phyloP scores from a whole-genome alignment of 1,140 invertebrate species.

The Oppia nitens region DNA sequence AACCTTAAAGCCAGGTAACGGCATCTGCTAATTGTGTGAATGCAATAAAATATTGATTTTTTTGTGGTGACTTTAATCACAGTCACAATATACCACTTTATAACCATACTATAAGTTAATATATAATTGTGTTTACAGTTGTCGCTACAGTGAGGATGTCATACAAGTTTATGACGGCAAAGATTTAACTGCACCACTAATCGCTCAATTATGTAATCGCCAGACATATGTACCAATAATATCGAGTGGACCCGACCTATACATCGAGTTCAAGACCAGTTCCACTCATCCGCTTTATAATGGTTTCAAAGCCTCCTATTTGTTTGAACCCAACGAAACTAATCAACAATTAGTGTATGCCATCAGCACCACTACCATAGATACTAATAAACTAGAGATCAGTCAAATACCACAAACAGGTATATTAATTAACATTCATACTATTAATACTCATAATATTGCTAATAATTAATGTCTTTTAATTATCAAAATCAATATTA shows the following conservation, averaged over 20 bases:
- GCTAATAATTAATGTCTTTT: no score
- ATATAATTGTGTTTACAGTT: constrained; percentile 35
- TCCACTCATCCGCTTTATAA: constrained; percentile 47
- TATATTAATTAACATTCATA: background rate
- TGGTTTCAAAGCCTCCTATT: constrained; percentile 58
- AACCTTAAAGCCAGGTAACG: background rate
- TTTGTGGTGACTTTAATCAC: no score
- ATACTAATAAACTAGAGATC: background rate
- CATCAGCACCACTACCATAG: background rate
- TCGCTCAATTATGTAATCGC: constrained; percentile 64
- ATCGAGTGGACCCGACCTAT: constrained; percentile 58
- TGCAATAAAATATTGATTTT: background rate
- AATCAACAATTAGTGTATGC: background rate
- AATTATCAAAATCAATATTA: no score
- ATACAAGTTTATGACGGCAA: constrained; percentile 58
- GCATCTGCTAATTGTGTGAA: background rate
- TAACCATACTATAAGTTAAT: background rate
- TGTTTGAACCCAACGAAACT: background rate
- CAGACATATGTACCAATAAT: constrained; percentile 53
- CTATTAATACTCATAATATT: no score
- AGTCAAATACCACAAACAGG: background rate
- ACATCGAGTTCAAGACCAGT: constrained; percentile 68
- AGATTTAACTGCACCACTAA: constrained; percentile 40
- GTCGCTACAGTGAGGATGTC: constrained; percentile 56
- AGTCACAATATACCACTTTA: background rate